These are phyloP conservation scores for Hemicentrotus pulcherrimus DNA, from an alignment of 35 echinoderm and acorn worm species.

Conservation along the genomic window DNA sequence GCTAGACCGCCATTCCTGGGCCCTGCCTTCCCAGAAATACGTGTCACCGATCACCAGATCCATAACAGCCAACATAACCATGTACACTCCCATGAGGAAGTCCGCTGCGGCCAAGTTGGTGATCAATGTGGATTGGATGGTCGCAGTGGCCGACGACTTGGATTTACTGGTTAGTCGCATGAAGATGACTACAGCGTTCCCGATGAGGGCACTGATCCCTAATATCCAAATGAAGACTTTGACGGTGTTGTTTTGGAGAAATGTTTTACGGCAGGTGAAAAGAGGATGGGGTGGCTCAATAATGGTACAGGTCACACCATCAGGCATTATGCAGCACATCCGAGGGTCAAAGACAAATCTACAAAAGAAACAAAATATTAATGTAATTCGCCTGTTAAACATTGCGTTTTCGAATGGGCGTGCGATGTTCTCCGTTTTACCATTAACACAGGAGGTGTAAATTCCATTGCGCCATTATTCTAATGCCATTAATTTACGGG, in stretches of 20 bases:
- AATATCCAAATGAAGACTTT: slow-evolving; percentile 37
- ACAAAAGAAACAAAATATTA: not conserved
- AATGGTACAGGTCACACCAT: not conserved
- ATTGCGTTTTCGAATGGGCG: not conserved
- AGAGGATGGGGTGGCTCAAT: slow-evolving; percentile 15
- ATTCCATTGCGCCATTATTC: not conserved
- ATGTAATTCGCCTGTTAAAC: not conserved
- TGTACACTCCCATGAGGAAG: slow-evolving; percentile 81
- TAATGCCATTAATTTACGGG: too few relatives aligned
- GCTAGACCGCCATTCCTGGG: slow-evolving; percentile 60
- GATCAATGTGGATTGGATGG: slow-evolving; percentile 61
- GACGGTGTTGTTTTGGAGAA: slow-evolving; percentile 18
- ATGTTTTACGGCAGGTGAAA: slow-evolving; percentile 41
- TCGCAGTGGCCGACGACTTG: not conserved
- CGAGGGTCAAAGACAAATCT: slow-evolving; percentile 24
- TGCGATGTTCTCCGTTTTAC: not conserved
- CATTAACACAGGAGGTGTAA: not conserved
- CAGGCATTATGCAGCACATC: slow-evolving; percentile 20
- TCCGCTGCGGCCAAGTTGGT: slow-evolving; percentile 71
- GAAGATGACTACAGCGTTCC: slow-evolving; percentile 18
- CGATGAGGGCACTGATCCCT: slow-evolving; percentile 22
- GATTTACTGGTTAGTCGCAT: not conserved
- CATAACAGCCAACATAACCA: slow-evolving; percentile 64
- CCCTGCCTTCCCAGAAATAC: slow-evolving; percentile 66
- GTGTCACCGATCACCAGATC: slow-evolving; percentile 58